phyloP scores from a whole-genome alignment of 2,888 invertebrate species.

The Coleophora deauratella region DNA sequence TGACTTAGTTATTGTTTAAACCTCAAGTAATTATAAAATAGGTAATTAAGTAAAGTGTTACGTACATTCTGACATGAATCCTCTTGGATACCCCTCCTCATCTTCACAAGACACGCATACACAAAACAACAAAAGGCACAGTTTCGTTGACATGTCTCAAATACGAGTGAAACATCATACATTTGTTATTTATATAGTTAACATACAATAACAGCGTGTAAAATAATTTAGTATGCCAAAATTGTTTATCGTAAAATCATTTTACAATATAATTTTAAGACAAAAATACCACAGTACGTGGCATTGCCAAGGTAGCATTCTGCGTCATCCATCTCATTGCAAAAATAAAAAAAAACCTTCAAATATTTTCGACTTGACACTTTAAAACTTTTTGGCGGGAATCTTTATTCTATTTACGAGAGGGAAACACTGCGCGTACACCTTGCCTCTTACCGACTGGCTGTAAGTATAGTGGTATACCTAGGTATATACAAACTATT shows the following conservation, averaged over 20 bases:
- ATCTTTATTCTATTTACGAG: not conserved
- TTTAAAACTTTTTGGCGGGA: slow-evolving; percentile 1
- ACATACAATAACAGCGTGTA: not conserved
- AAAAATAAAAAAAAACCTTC: too few relatives aligned
- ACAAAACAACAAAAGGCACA: slow-evolving; percentile 9
- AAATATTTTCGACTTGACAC: too few relatives aligned
- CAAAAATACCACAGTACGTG: too few relatives aligned
- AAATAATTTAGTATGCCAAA: too few relatives aligned
- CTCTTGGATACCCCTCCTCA: slow-evolving; percentile 49
- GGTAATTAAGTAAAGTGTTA: too few relatives aligned
- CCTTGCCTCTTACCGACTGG: slow-evolving; percentile 15
- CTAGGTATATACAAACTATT: not conserved
- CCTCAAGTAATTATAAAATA: too few relatives aligned
- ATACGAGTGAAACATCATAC: not conserved
- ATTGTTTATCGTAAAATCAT: too few relatives aligned
- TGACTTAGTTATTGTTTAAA: too few relatives aligned
- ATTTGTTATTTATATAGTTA: not conserved
- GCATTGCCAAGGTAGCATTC: too few relatives aligned
- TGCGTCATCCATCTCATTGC: too few relatives aligned
- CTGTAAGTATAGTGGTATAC: not conserved
- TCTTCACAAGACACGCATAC: slow-evolving; percentile 19
- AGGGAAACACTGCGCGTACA: slow-evolving; percentile 12
- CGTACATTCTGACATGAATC: slow-evolving; percentile 61
- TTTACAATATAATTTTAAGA: too few relatives aligned
- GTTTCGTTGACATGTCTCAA: not conserved